Conservation (phyloP, 2,797 vertebrate species). For the Anomalospiza imberbis region DNA sequence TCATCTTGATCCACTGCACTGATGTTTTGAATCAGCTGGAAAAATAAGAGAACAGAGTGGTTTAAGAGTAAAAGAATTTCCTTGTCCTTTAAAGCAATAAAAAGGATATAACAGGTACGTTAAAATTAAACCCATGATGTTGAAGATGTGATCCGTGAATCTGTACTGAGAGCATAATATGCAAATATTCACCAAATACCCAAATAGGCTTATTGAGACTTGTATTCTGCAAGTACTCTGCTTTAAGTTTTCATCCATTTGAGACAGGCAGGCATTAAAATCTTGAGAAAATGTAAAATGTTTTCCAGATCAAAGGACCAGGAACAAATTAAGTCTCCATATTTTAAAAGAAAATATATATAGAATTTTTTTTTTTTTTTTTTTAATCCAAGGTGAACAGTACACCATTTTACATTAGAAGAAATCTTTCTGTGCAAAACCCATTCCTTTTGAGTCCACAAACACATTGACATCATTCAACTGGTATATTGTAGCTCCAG, state of each 20-base stretch:
- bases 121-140: background rate
- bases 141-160: background rate
- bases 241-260: slow-evolving; percentile 9
- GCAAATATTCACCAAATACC: background rate
- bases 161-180: background rate
- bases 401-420: background rate
- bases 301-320: background rate
- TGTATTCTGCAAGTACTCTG: background rate
- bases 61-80: background rate
- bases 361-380: background rate
- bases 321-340: background rate
- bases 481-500: background rate
- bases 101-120: background rate
- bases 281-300: background rate
- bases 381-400: background rate
- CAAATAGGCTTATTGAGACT: background rate
- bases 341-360: background rate
- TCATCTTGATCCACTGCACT: slow-evolving; percentile 87
- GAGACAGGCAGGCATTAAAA: background rate
- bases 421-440: slow-evolving; percentile 1
- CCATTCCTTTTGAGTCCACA: slow-evolving; percentile 1
- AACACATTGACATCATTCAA: slow-evolving; percentile 6
- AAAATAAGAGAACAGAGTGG: background rate
- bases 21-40: slow-evolving; percentile 86
- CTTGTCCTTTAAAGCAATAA: background rate